A percentile compares a stretch with the other conserved stretches of the same genome.
phyloP scores from a whole-genome alignment of 1,140 invertebrate species.

The Helicoverpa zea region DNA sequence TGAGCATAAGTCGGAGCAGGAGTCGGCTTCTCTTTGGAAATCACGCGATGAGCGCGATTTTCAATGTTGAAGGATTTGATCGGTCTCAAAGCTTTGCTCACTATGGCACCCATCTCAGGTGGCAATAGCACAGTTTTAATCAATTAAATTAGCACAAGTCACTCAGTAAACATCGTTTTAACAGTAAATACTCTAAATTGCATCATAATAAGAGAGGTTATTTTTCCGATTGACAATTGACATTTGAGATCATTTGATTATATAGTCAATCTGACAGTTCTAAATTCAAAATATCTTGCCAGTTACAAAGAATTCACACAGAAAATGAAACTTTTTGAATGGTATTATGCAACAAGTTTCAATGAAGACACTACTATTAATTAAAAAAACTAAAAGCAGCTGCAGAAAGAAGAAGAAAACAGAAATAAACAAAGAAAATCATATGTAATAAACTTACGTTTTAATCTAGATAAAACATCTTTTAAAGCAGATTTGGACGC shows the following conservation, averaged over 20 bases:
- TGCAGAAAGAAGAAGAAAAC: not conserved
- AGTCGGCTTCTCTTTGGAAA: conserved; percentile 89
- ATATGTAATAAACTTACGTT: conserved; percentile 63
- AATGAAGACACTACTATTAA: no score
- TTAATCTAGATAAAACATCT: conserved; percentile 72
- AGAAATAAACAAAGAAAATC: not conserved
- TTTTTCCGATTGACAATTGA: conserved; percentile 39
- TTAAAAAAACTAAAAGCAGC: not conserved
- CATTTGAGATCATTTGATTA: not conserved
- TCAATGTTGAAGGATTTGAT: conserved; percentile 89
- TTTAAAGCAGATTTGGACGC: conserved; percentile 67
- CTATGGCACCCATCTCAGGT: conserved; percentile 84
- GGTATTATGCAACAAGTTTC: not conserved
- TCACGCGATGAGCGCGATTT: conserved; percentile 89
- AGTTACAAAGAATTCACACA: not conserved
- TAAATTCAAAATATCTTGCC: not conserved
- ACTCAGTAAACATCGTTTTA: conserved; percentile 40
- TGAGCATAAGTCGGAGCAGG: conserved; percentile 89
- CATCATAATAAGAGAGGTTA: conserved; percentile 56
- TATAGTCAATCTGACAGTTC: conserved; percentile 43
- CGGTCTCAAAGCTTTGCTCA: conserved; percentile 75
- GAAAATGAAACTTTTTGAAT: not conserved
- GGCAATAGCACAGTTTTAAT: conserved; percentile 66
- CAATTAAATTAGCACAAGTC: conserved; percentile 11
- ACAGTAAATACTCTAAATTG: conserved; percentile 26